Percentiles rank a stretch among this genome's conserved stretches.
Conservation (phyloP, 2,797 vertebrate species). For the Periophthalmus magnuspinnatus region DNA sequence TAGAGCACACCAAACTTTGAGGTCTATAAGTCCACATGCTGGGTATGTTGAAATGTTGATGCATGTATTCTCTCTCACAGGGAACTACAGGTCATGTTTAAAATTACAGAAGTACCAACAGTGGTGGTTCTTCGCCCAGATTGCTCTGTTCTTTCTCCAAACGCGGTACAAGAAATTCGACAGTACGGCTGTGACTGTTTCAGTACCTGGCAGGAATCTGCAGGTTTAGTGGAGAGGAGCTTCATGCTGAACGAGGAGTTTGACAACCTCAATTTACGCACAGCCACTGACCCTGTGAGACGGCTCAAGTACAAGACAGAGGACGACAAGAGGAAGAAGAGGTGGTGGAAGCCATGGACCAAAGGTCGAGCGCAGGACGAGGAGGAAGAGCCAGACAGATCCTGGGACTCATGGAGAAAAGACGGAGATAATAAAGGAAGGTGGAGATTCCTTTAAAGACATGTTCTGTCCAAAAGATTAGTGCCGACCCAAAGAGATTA, state of each 20-base stretch:
- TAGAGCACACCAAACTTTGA: not conserved
- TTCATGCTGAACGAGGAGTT: slow-evolving; percentile 86
- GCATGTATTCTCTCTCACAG: slow-evolving; percentile 58
- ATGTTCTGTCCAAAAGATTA: not conserved
- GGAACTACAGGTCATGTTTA: slow-evolving; percentile 82
- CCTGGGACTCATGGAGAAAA: slow-evolving; percentile 37
- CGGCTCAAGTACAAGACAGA: slow-evolving; percentile 82
- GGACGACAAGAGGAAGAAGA: slow-evolving; percentile 75
- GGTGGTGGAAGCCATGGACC: slow-evolving; percentile 58
- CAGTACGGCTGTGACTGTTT: slow-evolving; percentile 79
- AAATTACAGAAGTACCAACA: slow-evolving; percentile 78
- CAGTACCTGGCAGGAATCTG: slow-evolving; percentile 86
- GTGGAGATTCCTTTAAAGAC: slow-evolving; percentile 44
- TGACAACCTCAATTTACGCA: slow-evolving; percentile 75
- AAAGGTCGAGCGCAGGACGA: slow-evolving; percentile 32
- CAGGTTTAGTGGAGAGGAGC: slow-evolving; percentile 85
- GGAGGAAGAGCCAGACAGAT: slow-evolving; percentile 38
- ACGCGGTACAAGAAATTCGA: slow-evolving; percentile 84
- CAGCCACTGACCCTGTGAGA: slow-evolving; percentile 82
- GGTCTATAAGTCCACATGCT: not conserved
- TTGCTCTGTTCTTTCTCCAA: slow-evolving; percentile 78
- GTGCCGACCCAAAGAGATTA: no score
- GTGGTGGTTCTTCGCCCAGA: slow-evolving; percentile 87
- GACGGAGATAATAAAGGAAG: slow-evolving; percentile 30
- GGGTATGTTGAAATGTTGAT: not conserved